Base-by-base conservation (phyloP, 2,888 invertebrate genomes). In the Ophion costatus region DNA sequence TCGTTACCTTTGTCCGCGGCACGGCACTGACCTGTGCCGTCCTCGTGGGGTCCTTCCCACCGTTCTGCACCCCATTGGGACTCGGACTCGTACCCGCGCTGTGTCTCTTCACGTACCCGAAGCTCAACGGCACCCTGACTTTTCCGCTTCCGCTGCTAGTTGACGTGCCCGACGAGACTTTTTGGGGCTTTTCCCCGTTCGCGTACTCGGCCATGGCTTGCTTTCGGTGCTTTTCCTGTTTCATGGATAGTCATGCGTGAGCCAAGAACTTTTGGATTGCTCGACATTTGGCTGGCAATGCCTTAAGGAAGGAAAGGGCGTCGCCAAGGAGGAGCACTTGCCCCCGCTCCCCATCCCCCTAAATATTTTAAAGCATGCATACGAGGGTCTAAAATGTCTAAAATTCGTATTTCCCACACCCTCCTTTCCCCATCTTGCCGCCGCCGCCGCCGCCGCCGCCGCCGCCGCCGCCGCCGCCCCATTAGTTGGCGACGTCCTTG, bases 21-120 rank as follows among this genome's bases (percentile, higher is more conserved):
- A 98, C 97, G 3, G 97, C 97, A 75, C 97, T 97, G 51, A 97
- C 97, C 94, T 97, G 97, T 64, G 97, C 97, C 10, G 97, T 97
- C 91, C 95, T 95, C 82, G 95, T 90, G n/a, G 94, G 92, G 81
- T 93, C 93, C 76, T 93, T 93, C 66, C 89, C 88, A 42, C 92
- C 93, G 89, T 93, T 93, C 81, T 93, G 93, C n/a, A 92, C 89
- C 7, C 94, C 95, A 88, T 94, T 95, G 5, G 94, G 91, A 87
- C 91, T 93, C 0, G 92, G 90, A 81, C 91, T 92, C 7, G 92
- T 93, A 88, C 96, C 96, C 84, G 96, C 95, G 64, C 94, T 94
- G 88, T 95, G 94, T 89, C 97, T 95, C 92, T 98, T 98, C 67
- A 97, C 96, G 93, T 98, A 98, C 75, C 97, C 97, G 91, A 98